Percentiles rank a stretch among this genome's conserved stretches.
phyloP scores from a whole-genome alignment of 2,797 vertebrate genomes.

The Paramormyrops hopkinsi region DNA sequence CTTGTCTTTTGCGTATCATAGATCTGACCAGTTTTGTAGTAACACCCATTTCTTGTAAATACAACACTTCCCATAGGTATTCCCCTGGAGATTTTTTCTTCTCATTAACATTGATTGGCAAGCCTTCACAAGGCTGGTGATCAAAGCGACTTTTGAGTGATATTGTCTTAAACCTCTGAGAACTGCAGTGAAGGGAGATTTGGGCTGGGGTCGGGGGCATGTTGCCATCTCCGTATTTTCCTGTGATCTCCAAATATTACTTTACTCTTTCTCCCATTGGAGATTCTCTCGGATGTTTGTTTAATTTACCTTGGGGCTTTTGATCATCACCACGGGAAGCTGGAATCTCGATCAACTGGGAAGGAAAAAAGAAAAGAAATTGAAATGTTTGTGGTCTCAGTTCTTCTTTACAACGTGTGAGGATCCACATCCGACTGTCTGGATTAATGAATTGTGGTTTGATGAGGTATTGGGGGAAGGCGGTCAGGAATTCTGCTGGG shows the following conservation, averaged over 20 bases:
- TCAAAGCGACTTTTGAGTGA: constrained; percentile 59
- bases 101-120: constrained; percentile 16
- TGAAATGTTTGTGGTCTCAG: constrained; percentile 62
- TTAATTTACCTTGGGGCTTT: constrained; percentile 65
- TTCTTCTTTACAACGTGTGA: constrained; percentile 60
- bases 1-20: constrained; percentile 26
- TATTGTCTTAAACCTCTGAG: constrained; percentile 34
- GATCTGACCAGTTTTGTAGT: constrained; percentile 17
- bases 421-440: constrained; percentile 65
- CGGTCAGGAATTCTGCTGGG: constrained; percentile 21
- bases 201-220: constrained; percentile 38
- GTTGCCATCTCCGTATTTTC: constrained; percentile 43
- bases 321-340: constrained; percentile 53
- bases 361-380: constrained; percentile 47
- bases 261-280: constrained; percentile 53
- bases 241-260: constrained; percentile 50
- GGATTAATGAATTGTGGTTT: constrained; percentile 72
- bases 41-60: not conserved
- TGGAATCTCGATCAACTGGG: constrained; percentile 42
- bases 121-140: constrained; percentile 52
- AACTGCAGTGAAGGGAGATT: not conserved
- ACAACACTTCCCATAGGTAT: not conserved
- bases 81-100: not conserved
- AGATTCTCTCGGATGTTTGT: constrained; percentile 60
- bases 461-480: constrained; percentile 58